A percentile compares a stretch with the other conserved stretches of the same genome.
Conservation (phyloP, 2,113 vertebrate genomes). For the Setophaga petechia region DNA sequence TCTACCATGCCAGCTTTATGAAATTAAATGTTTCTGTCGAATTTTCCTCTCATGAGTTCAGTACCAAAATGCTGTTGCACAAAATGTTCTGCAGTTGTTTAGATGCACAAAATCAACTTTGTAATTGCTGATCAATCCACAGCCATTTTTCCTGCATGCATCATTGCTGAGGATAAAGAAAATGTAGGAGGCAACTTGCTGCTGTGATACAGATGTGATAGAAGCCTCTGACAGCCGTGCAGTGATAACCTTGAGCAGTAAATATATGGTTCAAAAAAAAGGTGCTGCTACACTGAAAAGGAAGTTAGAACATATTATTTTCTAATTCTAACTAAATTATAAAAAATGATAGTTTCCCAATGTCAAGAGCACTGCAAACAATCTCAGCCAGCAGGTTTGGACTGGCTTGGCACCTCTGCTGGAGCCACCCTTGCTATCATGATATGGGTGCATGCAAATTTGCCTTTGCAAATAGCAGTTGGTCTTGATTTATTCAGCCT, state of each 20-base stretch:
- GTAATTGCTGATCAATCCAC: neutral
- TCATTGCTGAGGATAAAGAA: neutral
- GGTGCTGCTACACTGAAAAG: neutral
- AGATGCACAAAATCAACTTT: neutral
- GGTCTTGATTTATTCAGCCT: neutral
- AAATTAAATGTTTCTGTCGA: neutral
- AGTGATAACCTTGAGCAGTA: neutral
- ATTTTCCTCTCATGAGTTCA: neutral
- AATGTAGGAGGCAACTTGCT: neutral
- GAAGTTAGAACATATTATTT: neutral
- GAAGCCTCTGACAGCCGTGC: neutral
- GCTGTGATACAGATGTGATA: neutral
- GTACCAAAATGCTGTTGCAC: neutral
- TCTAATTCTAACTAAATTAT: neutral
- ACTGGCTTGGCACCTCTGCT: neutral
- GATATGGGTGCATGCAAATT: neutral
- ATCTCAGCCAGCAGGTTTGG: neutral
- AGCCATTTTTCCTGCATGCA: neutral
- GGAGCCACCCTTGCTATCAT: fast-evolving
- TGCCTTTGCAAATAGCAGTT: neutral
- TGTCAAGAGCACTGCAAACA: neutral
- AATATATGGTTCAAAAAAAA: neutral
- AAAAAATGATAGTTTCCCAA: neutral
- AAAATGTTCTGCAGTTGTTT: neutral
- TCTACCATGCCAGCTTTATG: neutral